Evolutionary conservation across 2,113 vertebrate species (phyloP), one percentile per base, ranked within the genome.

Genomic region (Oryzias javanicus): DNA sequence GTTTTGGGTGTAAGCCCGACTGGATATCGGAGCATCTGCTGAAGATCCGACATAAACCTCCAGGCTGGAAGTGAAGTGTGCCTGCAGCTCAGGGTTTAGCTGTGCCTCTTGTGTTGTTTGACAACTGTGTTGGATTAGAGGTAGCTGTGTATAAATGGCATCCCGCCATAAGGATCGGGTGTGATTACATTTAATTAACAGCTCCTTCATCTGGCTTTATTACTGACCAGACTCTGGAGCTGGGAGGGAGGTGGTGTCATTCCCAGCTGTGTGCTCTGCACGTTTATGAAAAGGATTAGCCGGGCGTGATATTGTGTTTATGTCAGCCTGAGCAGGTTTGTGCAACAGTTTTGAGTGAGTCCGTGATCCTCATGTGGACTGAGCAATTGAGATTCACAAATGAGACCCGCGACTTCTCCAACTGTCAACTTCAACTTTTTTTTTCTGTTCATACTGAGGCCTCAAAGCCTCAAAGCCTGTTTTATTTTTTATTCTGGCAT

Each of bases 131-230:
- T 4, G 71, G 69, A 83, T 82, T 54, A 85, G 47, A 60, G 68
- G 50, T 15, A 16, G 40, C 7, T 10, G 13, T 47, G 67, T 79
- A 61, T 71, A 65, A 83, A 75, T 55, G 74, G 72, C 51, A n/a
- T 42, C 8, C 68, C 80, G 75, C 81, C 82, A 84, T 78, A 75
- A 77, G 77, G 78, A 80, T 77, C 45, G 55, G 62, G 59, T 70
- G 82, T 80, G 72, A 89, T 88, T 81, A 82, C 65, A 83, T 85
- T 84, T 82, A 86, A 89, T 89, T 80, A 89, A 85, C 74, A 74
- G 58, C 72, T 42, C 62, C 51, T 62, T 84, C 74, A 72, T 86
- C 75, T 76, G 65, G 65, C 6, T 49, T 80, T 74, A 86, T 89
- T 83, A 89, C 70, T 84, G 80, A 75, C 76, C 86, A 88, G 84